phyloP scores from a whole-genome alignment of 1,140 invertebrate genomes.

The Microplitis mediator region DNA sequence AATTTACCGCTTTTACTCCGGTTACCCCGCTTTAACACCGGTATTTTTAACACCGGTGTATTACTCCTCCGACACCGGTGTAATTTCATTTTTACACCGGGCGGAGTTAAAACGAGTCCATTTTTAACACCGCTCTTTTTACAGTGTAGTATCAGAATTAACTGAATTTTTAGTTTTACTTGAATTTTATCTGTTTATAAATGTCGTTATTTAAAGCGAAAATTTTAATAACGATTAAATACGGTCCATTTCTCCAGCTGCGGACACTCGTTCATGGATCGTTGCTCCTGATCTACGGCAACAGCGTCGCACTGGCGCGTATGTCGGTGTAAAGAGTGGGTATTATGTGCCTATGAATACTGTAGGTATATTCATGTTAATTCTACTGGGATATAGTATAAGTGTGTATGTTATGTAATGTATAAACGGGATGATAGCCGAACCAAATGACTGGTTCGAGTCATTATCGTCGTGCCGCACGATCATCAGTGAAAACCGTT shows the following conservation, averaged over 20 bases:
- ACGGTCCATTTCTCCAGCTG: slow-evolving; percentile 44
- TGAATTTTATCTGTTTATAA: not conserved
- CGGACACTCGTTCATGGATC: slow-evolving; percentile 46
- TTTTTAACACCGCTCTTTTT: no score
- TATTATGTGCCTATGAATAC: no score
- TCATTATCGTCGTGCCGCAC: slow-evolving; percentile 9
- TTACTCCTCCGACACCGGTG: no score
- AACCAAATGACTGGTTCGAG: slow-evolving; percentile 19
- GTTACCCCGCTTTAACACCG: no score
- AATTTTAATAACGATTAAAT: slow-evolving; percentile 36
- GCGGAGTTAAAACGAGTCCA: no score
- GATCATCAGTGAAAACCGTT: not conserved
- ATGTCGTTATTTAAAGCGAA: slow-evolving; percentile 16
- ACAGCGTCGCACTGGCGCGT: slow-evolving; percentile 32
- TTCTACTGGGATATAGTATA: slow-evolving; percentile 38
- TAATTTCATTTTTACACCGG: no score
- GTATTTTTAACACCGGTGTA: no score
- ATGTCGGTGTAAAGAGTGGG: slow-evolving; percentile 7
- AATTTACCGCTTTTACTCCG: no score
- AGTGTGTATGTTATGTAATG: not conserved
- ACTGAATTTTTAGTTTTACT: no score
- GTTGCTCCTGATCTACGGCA: slow-evolving; percentile 43
- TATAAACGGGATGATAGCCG: not conserved
- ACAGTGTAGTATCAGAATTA: no score
- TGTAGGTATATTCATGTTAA: slow-evolving; percentile 36